Percentiles rank a stretch among this genome's conserved stretches.
These are phyloP conservation scores for Hippocampus mohnikei DNA, from an alignment of 2,113 vertebrate species.

Conservation along the genomic window DNA sequence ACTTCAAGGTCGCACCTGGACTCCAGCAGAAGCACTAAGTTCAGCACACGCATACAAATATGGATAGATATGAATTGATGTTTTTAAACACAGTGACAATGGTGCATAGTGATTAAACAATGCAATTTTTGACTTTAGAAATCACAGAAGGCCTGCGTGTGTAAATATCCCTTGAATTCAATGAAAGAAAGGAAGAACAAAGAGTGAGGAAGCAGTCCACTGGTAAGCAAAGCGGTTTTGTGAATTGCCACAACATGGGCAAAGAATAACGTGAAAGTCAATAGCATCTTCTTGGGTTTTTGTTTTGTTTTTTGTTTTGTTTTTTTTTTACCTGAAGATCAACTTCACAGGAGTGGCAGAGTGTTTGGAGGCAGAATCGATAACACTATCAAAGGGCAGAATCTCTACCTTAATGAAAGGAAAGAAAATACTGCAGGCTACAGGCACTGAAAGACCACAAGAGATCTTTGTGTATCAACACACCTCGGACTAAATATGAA, in stretches of 20 bases:
- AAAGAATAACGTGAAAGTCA: slow-evolving; percentile 62
- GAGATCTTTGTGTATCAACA: slow-evolving; percentile 56
- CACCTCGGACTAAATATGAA: slow-evolving; percentile 62
- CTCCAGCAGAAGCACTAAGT: slow-evolving; percentile 25
- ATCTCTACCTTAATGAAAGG: slow-evolving; percentile 64
- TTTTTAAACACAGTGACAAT: slow-evolving; percentile 30
- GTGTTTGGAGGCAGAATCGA: slow-evolving; percentile 63
- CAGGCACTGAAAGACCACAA: slow-evolving; percentile 54
- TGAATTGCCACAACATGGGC: slow-evolving; percentile 46
- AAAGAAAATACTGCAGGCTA: slow-evolving; percentile 65
- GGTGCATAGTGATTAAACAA: slow-evolving; percentile 53
- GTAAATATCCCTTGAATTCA: slow-evolving; percentile 57
- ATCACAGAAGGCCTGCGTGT: slow-evolving; percentile 37
- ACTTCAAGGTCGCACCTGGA: slow-evolving; percentile 44
- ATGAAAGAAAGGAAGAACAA: slow-evolving; percentile 59
- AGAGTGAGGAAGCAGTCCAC: slow-evolving; percentile 45
- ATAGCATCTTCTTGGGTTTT: slow-evolving; percentile 45
- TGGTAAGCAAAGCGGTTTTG: slow-evolving; percentile 56
- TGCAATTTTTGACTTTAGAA: slow-evolving; percentile 42
- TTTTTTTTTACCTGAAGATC: slow-evolving; percentile 52
- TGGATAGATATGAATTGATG: slow-evolving; percentile 6
- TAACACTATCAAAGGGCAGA: slow-evolving; percentile 67
- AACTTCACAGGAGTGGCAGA: slow-evolving; percentile 64
- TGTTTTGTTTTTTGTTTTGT: slow-evolving; percentile 7
- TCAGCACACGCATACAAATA: slow-evolving; percentile 29